A percentile compares a stretch with the other conserved stretches of the same genome.
phyloP scores from a whole-genome alignment of 2,797 vertebrate genomes.

The Poecilia gillii region DNA sequence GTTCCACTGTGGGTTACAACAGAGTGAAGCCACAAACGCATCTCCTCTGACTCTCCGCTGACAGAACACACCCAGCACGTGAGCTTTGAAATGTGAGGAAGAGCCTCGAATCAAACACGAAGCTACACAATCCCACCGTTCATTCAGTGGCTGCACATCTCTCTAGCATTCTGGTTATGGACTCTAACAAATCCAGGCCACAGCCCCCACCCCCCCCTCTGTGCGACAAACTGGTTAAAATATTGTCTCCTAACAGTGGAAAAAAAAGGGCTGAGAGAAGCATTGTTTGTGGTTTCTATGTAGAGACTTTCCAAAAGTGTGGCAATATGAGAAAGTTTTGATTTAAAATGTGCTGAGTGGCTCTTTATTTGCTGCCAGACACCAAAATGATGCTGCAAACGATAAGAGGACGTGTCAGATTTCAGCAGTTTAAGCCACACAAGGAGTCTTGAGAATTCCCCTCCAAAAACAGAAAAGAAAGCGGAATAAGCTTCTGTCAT shows the following conservation, averaged over 20 bases:
- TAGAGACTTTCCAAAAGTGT: constrained; percentile 47
- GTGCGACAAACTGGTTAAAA: constrained; percentile 41
- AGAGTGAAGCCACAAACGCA: constrained; percentile 64
- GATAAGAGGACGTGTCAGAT: constrained; percentile 62
- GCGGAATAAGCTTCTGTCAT: constrained; percentile 31
- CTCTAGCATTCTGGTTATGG: constrained; percentile 41
- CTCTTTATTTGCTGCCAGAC: constrained; percentile 60
- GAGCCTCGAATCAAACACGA: constrained; percentile 55
- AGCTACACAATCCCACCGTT: constrained; percentile 54
- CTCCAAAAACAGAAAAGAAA: constrained; percentile 7
- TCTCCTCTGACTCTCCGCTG: constrained; percentile 51
- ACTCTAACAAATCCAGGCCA: constrained; percentile 34
- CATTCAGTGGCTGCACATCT: constrained; percentile 56
- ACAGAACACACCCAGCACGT: constrained; percentile 57
- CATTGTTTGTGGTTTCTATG: constrained; percentile 48
- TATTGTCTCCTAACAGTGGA: constrained; percentile 32
- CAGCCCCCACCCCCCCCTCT: constrained; percentile 16
- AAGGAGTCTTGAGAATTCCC: constrained; percentile 44
- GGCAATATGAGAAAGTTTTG: constrained; percentile 49
- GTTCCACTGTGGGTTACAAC: constrained; percentile 72
- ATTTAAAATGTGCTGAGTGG: constrained; percentile 55
- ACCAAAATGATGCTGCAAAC: constrained; percentile 63
- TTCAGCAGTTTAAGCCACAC: constrained; percentile 56
- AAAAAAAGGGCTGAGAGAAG: constrained; percentile 53
- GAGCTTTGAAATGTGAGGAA: constrained; percentile 74